phyloP scores from a whole-genome alignment of 2,797 vertebrate species.

The Australoheros facetus region DNA sequence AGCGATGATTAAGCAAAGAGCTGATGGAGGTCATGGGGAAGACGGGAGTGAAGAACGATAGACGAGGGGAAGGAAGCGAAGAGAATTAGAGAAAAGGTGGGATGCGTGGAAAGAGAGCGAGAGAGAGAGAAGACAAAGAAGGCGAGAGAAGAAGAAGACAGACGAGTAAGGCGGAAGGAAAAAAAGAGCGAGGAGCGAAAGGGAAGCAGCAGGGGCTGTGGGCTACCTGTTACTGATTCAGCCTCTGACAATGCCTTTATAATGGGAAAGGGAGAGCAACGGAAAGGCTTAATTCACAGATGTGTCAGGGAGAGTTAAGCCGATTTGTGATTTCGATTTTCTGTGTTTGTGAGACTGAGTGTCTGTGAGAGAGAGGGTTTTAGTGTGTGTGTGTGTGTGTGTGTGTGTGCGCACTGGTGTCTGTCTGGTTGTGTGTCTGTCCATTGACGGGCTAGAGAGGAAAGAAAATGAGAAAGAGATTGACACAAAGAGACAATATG shows the following conservation, averaged over 20 bases:
- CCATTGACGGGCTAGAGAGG: slow-evolving; percentile 26
- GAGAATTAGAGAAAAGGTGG: slow-evolving; percentile 19
- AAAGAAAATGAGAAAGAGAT: slow-evolving; percentile 57
- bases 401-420: slow-evolving; percentile 23
- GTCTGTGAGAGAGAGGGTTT: slow-evolving; percentile 65
- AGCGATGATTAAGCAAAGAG: slow-evolving; percentile 57
- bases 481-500: slow-evolving; percentile 64
- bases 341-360: slow-evolving; percentile 74
- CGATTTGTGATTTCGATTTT: slow-evolving; percentile 82
- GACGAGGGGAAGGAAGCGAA: not conserved
- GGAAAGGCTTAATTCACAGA: slow-evolving; percentile 81
- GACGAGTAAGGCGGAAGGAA: slow-evolving; percentile 2
- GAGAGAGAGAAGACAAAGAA: slow-evolving; percentile 18
- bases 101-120: not conserved
- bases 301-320: slow-evolving; percentile 80
- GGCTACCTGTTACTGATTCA: slow-evolving; percentile 76
- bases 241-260: slow-evolving; percentile 75
- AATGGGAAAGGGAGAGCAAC: slow-evolving; percentile 75
- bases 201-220: slow-evolving; percentile 60
- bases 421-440: slow-evolving; percentile 34
- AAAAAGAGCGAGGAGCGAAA: slow-evolving; percentile 21
- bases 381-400: slow-evolving; percentile 30
- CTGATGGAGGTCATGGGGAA: slow-evolving; percentile 57
- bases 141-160: not conserved
- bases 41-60: slow-evolving; percentile 11